A percentile compares a stretch with the other conserved stretches of the same genome.
Evolutionary conservation across 2,797 vertebrate species (phyloP).

Genomic region (Phaenicophaeus curvirostris): DNA sequence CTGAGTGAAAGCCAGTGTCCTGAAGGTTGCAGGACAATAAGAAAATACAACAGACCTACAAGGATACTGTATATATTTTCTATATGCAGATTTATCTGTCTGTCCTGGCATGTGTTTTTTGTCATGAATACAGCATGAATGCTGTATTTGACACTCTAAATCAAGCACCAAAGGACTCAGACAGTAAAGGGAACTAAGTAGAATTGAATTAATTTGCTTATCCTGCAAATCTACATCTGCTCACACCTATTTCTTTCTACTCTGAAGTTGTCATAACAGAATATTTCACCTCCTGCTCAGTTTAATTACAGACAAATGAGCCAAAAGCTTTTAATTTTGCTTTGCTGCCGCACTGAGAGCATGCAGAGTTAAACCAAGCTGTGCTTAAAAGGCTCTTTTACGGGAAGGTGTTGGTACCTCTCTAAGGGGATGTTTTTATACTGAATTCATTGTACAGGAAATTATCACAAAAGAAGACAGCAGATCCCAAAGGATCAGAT

Average conservation of each 20-base stretch:
- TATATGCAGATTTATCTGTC: slow-evolving; percentile 22
- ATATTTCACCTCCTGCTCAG: slow-evolving; percentile 53
- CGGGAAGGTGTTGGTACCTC: not conserved
- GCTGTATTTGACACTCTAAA: slow-evolving; percentile 14
- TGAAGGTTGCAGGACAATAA: not conserved
- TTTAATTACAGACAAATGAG: not conserved
- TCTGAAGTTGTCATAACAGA: slow-evolving; percentile 13
- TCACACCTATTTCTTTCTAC: slow-evolving; percentile 34
- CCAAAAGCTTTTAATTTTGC: slow-evolving; percentile 12
- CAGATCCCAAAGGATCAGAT: not conserved
- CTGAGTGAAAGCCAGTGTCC: not conserved
- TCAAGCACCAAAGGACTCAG: slow-evolving; percentile 15
- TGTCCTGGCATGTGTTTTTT: slow-evolving; percentile 25
- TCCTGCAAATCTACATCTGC: slow-evolving; percentile 55
- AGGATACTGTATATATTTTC: not conserved
- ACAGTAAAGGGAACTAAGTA: not conserved
- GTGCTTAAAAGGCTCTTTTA: not conserved
- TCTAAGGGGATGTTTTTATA: not conserved
- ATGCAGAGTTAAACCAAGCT: not conserved
- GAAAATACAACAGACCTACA: not conserved
- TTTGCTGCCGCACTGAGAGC: not conserved
- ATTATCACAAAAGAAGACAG: not conserved
- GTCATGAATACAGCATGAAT: not conserved
- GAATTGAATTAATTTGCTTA: slow-evolving; percentile 51
- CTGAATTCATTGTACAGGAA: not conserved